A percentile compares a stretch with the other conserved stretches of the same genome.
phyloP scores from a whole-genome alignment of 2,113 vertebrate genomes.

The Kobus ellipsiprymnus region DNA sequence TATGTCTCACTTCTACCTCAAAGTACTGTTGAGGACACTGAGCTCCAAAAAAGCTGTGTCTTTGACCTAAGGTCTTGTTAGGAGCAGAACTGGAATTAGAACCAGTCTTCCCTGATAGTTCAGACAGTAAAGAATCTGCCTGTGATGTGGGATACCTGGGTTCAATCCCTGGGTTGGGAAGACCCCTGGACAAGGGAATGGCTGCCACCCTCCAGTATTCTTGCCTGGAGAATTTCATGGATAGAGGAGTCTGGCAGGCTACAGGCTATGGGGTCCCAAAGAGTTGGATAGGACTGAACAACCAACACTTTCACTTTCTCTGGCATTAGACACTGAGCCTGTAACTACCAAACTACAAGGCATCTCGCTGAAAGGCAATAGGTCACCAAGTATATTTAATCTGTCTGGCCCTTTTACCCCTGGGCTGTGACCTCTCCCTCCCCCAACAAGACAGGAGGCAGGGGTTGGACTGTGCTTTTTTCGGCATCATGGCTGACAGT shows the following conservation, averaged over 20 bases:
- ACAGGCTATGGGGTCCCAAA: neutral
- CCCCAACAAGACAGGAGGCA: neutral
- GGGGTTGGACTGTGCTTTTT: too few species aligned
- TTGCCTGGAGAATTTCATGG: neutral
- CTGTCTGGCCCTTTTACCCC: neutral
- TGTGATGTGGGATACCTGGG: neutral
- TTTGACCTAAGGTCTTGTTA: neutral
- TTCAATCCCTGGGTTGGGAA: neutral
- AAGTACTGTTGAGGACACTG: neutral
- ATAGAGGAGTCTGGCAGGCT: neutral
- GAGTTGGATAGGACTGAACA: neutral
- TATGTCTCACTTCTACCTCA: neutral
- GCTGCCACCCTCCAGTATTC: neutral
- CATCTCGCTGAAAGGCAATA: neutral
- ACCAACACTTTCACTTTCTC: neutral
- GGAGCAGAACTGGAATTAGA: neutral
- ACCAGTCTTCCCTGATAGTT: neutral
- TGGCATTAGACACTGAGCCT: neutral
- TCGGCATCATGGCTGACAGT: neutral
- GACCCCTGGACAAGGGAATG: neutral
- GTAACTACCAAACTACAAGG: neutral
- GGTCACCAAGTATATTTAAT: neutral
- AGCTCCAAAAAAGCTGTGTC: neutral
- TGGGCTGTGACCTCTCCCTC: neutral
- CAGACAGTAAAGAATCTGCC: neutral